Conservation (phyloP, 2,113 vertebrate species). For the Ciconia stormi region DNA sequence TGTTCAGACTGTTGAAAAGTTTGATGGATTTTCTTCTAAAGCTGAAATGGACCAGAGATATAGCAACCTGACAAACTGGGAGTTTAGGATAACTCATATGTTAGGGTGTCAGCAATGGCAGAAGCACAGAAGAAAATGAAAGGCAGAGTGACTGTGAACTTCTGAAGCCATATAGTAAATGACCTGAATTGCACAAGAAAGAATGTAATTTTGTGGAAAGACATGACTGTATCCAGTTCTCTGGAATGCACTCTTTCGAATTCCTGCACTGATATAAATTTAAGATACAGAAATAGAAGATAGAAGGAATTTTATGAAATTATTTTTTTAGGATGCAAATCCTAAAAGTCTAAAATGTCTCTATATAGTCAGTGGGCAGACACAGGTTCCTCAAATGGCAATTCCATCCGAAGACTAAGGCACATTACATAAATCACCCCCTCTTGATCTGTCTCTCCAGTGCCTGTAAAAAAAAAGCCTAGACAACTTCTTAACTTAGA, state of each 20-base stretch:
- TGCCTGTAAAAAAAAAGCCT: background rate
- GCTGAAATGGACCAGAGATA: background rate
- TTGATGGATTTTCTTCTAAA: slow-evolving; percentile 6
- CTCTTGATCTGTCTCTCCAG: background rate
- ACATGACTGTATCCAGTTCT: background rate
- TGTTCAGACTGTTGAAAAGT: background rate
- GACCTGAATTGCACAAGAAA: background rate
- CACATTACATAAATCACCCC: background rate
- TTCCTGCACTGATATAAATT: background rate
- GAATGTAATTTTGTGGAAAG: background rate
- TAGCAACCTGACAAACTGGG: background rate
- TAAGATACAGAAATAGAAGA: background rate
- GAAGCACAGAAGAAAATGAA: background rate
- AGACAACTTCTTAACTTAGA: background rate
- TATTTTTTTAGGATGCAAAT: background rate
- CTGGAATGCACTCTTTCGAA: background rate
- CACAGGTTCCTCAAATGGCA: background rate
- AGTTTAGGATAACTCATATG: background rate
- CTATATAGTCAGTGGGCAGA: background rate
- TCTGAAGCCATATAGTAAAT: background rate
- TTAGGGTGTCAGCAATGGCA: background rate
- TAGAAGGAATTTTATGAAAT: background rate
- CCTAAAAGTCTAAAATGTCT: background rate
- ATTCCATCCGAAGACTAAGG: background rate
- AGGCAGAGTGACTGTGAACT: background rate